Evolutionary conservation across 2,888 invertebrate genomes (phyloP).

Genomic region (Melangyna quadrimaculata): DNA sequence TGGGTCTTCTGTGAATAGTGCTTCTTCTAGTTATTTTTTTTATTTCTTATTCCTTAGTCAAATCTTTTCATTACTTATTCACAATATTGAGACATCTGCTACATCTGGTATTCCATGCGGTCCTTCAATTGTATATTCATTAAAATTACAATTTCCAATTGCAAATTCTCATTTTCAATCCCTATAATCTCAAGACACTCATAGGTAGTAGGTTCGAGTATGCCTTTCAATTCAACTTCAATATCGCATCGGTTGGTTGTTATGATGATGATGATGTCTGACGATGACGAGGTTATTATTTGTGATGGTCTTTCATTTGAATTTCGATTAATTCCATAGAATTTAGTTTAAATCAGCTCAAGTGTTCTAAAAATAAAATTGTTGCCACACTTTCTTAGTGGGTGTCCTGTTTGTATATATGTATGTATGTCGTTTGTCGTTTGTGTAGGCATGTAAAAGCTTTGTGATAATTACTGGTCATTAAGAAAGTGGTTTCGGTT

Average conservation of each 20-base stretch:
- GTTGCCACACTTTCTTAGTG: not conserved
- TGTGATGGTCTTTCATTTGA: conserved; percentile 31
- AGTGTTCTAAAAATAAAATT: conserved; percentile 37
- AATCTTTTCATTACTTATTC: conserved; percentile 60
- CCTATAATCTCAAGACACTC: conserved; percentile 18
- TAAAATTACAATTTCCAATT: conserved; percentile 57
- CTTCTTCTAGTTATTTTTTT: not conserved
- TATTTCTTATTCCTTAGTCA: not conserved
- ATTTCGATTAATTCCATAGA: conserved; percentile 59
- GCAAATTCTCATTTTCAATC: conserved; percentile 11
- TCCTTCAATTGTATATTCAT: conserved; percentile 56
- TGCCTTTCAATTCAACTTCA: not conserved
- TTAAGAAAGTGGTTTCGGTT: conserved; percentile 34
- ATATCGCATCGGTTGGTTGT: not conserved
- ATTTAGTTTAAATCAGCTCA: conserved; percentile 16
- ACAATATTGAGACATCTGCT: conserved; percentile 51
- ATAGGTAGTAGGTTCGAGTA: too few species aligned
- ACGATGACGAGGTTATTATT: not conserved
- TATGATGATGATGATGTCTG: conserved; percentile 12
- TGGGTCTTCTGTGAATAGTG: conserved; percentile 6
- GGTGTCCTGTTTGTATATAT: not conserved
- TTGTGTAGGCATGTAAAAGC: not conserved
- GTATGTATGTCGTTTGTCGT: not conserved
- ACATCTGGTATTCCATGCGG: conserved; percentile 60
- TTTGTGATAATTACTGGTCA: conserved; percentile 42